phyloP scores from a whole-genome alignment of 2,888 invertebrate species.

The Cheilosia soror region DNA sequence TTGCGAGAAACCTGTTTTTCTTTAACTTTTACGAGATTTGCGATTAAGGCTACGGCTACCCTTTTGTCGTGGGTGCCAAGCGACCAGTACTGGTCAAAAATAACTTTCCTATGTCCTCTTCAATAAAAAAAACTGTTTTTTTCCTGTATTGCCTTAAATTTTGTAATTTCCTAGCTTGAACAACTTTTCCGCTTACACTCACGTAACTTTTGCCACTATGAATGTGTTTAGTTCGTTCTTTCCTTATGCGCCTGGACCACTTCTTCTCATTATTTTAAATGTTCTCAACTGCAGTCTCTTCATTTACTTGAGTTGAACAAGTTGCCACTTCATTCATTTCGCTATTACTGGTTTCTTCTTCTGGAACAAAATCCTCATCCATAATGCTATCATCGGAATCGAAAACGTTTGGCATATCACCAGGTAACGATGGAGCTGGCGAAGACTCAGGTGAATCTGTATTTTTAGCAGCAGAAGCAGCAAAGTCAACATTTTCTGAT shows the following conservation, averaged over 20 bases:
- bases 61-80: slow-evolving; percentile 14
- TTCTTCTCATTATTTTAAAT: not conserved
- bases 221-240: slow-evolving; percentile 1
- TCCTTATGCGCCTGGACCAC: slow-evolving; percentile 7
- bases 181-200: not conserved
- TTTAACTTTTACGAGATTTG: slow-evolving; percentile 20
- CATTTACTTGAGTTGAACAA: not conserved
- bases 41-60: slow-evolving; percentile 3
- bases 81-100: slow-evolving; percentile 19
- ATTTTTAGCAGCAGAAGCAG: too few relatives aligned
- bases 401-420: slow-evolving; percentile 5
- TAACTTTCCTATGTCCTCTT: not conserved
- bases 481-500: too few relatives aligned
- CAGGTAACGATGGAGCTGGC: not conserved
- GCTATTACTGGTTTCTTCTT: slow-evolving; percentile 5
- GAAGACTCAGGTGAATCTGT: too few relatives aligned
- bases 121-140: not conserved
- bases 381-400: slow-evolving; percentile 6
- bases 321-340: slow-evolving; percentile 2
- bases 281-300: not conserved
- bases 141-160: not conserved
- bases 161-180: not conserved
- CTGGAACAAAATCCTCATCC: not conserved
- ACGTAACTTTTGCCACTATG: slow-evolving; percentile 10
- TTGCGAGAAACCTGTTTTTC: slow-evolving; percentile 20